Evolutionary conservation across 2,888 invertebrate genomes (phyloP), one percentile per base, ranked within the genome.

Genomic region (Drosophila siamana): DNA sequence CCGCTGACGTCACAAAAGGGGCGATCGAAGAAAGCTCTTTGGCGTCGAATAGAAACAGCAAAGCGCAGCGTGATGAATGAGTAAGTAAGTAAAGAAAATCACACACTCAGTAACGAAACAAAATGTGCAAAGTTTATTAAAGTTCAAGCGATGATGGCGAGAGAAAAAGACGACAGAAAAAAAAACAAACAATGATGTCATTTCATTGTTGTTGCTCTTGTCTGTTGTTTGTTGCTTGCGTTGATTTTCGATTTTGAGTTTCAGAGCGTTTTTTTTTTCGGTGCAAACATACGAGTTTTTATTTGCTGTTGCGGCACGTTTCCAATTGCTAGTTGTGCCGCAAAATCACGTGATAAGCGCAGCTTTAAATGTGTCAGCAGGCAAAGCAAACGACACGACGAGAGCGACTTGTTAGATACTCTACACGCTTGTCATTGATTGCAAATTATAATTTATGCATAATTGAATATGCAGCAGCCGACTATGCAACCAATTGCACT

Each of bases 111-210:
- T 40, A 28, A 13, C 26, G 19, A 43, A 56, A 33, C 50, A 57
- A 69, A 66, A 79, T 71, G 77, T 88, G 74, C 84, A 88, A 89
- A 86, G 89, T 86, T 86, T 78, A 86, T 75, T 80, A 40, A 75
- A 80, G 85, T 89, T 86, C 89, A 89, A 69, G 61, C 59, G 44
- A 36, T 55, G 55, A 60, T 40, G 26, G 46, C 36, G 57, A 50
- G 38, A 28, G 47, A 50, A 55, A 38, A 57, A 30, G 3, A 11
- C 1, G 19, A 2, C 2, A 19, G 3, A 26, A 26, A 26, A 7
- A 26, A 26, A 28, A 80, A 70, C 65, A 64, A 55, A 60, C 59
- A 64, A 74, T 85, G 84, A 85, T 82, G 89, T 85, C 89, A 85
- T 68, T 63, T 67, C 28, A 43, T 54, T 54, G 44, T 54, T 54